These are phyloP conservation scores for Formica exsecta DNA, from an alignment of 1,140 invertebrate genomes.

Conservation along the genomic window DNA sequence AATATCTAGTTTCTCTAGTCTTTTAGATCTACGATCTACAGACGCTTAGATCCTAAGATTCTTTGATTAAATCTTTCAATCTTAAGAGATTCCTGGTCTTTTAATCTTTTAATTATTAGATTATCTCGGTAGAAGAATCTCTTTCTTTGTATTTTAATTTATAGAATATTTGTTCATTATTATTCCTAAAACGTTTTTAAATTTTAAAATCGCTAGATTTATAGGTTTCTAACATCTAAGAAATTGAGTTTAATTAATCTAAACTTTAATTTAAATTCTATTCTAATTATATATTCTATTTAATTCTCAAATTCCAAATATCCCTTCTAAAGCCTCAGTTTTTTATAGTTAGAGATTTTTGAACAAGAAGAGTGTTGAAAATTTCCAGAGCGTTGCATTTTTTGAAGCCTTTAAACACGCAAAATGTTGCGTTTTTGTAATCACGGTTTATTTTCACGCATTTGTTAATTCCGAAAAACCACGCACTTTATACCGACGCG, in stretches of 20 bases:
- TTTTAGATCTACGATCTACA: not conserved
- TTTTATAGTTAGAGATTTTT: not conserved
- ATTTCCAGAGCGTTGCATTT: not conserved
- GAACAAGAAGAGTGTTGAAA: not conserved
- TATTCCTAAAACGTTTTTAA: not conserved
- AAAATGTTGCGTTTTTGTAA: slow-evolving; percentile 32
- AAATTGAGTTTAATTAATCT: slow-evolving; percentile 2
- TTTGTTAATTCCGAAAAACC: slow-evolving; percentile 37
- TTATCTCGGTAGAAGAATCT: not conserved
- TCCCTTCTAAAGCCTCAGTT: not conserved
- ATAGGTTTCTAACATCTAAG: not conserved
- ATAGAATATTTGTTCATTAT: not conserved
- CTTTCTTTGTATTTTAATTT: not conserved
- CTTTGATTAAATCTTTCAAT: slow-evolving; percentile 31
- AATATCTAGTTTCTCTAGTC: slow-evolving; percentile 1
- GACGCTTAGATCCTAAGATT: not conserved
- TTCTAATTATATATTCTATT: not conserved
- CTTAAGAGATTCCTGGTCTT: not conserved
- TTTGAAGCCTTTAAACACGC: not conserved
- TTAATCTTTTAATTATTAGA: not conserved
- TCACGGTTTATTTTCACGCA: slow-evolving; percentile 21
- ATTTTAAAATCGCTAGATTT: not conserved
- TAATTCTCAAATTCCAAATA: not conserved
- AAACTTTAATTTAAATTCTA: slow-evolving; percentile 4
- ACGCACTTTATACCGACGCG: not conserved